Conservation (phyloP, 2,797 vertebrate genomes). For the Takifugu ocellatus region DNA sequence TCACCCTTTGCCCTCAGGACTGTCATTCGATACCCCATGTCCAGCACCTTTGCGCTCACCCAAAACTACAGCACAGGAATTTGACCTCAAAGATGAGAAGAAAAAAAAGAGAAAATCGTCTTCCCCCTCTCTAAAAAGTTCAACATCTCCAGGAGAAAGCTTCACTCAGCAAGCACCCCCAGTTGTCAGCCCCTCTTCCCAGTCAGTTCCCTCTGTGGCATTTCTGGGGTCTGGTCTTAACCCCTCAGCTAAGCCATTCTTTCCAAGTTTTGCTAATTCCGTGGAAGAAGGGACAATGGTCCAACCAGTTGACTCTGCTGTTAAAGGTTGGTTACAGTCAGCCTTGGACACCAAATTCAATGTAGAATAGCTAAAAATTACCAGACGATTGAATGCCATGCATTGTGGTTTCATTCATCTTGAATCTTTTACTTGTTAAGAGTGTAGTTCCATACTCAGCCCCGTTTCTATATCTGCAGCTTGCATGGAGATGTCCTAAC, state of each 20-base stretch:
- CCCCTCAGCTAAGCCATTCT: conserved; percentile 78
- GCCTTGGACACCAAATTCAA: conserved; percentile 33
- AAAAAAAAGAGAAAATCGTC: conserved; percentile 61
- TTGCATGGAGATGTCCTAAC: conserved; percentile 64
- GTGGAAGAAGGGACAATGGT: conserved; percentile 50
- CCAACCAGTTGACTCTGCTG: conserved; percentile 39
- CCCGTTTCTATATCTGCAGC: conserved; percentile 7
- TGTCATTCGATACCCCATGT: conserved; percentile 56
- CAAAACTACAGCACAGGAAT: conserved; percentile 66
- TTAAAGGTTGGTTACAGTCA: conserved; percentile 78
- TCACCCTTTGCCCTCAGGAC: conserved; percentile 35
- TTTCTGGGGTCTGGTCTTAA: conserved; percentile 69
- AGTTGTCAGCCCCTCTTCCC: conserved; percentile 47
- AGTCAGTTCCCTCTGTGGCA: conserved; percentile 2
- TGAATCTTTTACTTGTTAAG: conserved; percentile 11
- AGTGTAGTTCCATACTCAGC: conserved; percentile 7
- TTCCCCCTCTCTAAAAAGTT: conserved; percentile 64
- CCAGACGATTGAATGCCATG: conserved; percentile 19
- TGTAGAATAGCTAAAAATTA: conserved; percentile 17
- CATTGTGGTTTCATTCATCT: conserved; percentile 33
- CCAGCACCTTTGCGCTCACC: conserved; percentile 69
- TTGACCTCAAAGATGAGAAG: conserved; percentile 53
- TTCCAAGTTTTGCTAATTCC: conserved; percentile 74
- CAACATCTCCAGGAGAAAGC: conserved; percentile 56
- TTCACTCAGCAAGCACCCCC: conserved; percentile 46